Evolutionary conservation across 2,797 vertebrate species (phyloP).

Genomic region (Sarcoramphus papa): DNA sequence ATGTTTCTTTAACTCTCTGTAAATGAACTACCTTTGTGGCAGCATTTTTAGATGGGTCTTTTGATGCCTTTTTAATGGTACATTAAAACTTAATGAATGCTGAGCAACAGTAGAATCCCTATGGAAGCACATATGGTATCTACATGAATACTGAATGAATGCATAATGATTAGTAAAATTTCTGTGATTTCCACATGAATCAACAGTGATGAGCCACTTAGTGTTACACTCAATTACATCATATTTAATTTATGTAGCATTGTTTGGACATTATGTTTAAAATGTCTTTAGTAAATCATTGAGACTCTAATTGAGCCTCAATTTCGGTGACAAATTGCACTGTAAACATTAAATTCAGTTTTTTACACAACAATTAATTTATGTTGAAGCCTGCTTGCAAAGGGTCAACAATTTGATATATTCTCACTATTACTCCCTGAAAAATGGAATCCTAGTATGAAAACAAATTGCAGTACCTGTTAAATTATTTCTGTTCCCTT

Average conservation of each 20-base stretch:
- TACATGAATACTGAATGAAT: slow-evolving; percentile 57
- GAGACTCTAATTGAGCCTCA: slow-evolving; percentile 53
- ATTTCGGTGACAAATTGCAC: slow-evolving; percentile 50
- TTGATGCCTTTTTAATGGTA: slow-evolving; percentile 59
- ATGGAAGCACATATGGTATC: slow-evolving; percentile 39
- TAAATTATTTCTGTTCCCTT: slow-evolving; percentile 8
- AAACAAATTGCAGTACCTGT: not conserved
- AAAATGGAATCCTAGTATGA: not conserved
- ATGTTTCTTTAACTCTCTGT: slow-evolving; percentile 1
- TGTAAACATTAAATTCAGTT: slow-evolving; percentile 58
- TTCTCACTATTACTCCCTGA: not conserved
- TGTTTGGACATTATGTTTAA: slow-evolving; percentile 63
- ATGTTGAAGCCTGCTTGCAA: slow-evolving; percentile 30
- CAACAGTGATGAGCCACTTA: slow-evolving; percentile 58
- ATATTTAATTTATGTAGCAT: slow-evolving; percentile 67
- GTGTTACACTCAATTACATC: slow-evolving; percentile 56
- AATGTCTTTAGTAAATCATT: slow-evolving; percentile 62
- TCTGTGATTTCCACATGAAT: slow-evolving; percentile 65
- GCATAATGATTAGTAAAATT: slow-evolving; percentile 52
- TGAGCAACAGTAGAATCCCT: slow-evolving; percentile 39
- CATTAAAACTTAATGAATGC: slow-evolving; percentile 58
- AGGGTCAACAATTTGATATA: slow-evolving; percentile 30
- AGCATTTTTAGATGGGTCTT: slow-evolving; percentile 42
- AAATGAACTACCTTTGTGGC: slow-evolving; percentile 13
- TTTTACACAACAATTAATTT: slow-evolving; percentile 61